Base-by-base conservation (phyloP, 2,888 invertebrate genomes). In the Salpingus planirostris region DNA sequence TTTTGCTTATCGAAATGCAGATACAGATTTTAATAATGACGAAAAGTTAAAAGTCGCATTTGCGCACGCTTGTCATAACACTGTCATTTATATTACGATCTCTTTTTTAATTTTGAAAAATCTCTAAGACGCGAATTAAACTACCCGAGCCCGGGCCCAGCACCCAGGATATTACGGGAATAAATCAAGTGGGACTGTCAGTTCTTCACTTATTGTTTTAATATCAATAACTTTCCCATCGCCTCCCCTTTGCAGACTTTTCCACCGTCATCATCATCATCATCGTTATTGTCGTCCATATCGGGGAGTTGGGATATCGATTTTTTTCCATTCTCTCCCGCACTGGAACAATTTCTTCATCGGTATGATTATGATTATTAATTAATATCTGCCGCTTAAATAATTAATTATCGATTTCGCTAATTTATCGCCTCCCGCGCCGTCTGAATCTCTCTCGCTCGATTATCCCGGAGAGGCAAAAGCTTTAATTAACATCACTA, bases 11-110 rank as follows among this genome's bases (percentile, higher is more conserved):
- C 53, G 51, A 57, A 53, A 57, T 56, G 57, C 54, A 55, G 54
- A 55, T 55, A 56, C 54, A 49, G 55, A 54, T 54, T 56, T 57
- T 58, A 57, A 57, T 59, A 59, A 59, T 59, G 57, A 59, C 54
- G 56, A 50, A 56, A 57, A 49, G 55, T 54, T 54, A 54, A 54
- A 56, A 55, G 44, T 52, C 54, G 44, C 43, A 46, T 23, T 10
- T 18, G 5, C 18, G 18, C 38, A 49, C 42, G 31, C 37, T 52
- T 55, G 59, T 59, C 59, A 58, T 55, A 59, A 57, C 56, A 56
- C 49, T 56, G 57, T 59, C 59, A 59, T 57, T 59, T 59, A 59
- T 59, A 59, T 59, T 55, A 59, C 55, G 49, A 54, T 59, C 55
- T 52, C 58, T 46, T 59, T 59, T n/a, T n/a, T n/a, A 59, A 58